Conservation (phyloP, 2,888 invertebrate species). For the Caenorhabditis japonica region DNA sequence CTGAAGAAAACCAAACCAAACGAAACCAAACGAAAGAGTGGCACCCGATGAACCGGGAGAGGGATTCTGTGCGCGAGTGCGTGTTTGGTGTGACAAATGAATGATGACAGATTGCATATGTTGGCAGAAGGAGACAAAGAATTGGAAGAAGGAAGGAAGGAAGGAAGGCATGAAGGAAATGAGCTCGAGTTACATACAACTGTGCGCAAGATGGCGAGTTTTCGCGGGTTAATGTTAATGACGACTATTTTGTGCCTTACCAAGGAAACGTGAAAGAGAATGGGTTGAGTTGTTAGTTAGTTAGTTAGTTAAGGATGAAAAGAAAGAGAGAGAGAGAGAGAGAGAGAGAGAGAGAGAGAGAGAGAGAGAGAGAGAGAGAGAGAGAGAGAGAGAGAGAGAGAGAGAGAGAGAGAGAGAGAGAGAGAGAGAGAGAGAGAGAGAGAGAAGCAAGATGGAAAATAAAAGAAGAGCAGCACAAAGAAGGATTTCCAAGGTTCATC, state of each 20-base stretch:
- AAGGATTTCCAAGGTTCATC: too few relatives aligned
- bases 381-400: too few relatives aligned
- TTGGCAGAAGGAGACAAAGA: slow-evolving; percentile 30
- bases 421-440: background rate
- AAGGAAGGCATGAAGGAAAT: too few relatives aligned
- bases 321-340: background rate
- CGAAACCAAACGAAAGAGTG: slow-evolving; percentile 21
- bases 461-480: too few relatives aligned
- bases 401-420: too few relatives aligned
- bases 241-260: slow-evolving; percentile 9
- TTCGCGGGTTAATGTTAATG: slow-evolving; percentile 35
- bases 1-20: slow-evolving; percentile 12
- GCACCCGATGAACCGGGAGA: too few relatives aligned
- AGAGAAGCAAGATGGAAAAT: slow-evolving; percentile 6
- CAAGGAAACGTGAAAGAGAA: slow-evolving; percentile 13
- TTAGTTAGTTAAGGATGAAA: background rate
- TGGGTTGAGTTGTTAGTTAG: too few relatives aligned
- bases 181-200: slow-evolving; percentile 45
- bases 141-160: slow-evolving; percentile 2
- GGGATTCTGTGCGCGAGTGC: too few relatives aligned
- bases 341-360: background rate
- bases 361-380: too few relatives aligned
- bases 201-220: slow-evolving; percentile 43
- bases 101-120: slow-evolving; percentile 48
- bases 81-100: slow-evolving; percentile 36